These are phyloP conservation scores for Peucedramus taeniatus DNA, from an alignment of 2,113 vertebrate genomes.

Conservation along the genomic window DNA sequence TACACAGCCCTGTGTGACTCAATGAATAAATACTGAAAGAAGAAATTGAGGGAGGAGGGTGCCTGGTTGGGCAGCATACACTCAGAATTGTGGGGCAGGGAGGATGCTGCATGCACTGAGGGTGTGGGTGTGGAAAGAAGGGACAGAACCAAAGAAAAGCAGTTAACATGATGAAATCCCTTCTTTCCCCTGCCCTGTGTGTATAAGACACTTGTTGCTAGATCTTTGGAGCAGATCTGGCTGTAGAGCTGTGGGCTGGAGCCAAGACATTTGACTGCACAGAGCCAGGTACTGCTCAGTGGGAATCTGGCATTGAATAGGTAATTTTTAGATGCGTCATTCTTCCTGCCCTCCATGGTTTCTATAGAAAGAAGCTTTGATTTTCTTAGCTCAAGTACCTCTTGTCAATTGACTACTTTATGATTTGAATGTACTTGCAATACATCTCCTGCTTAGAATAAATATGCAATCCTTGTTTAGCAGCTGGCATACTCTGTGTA, in stretches of 20 bases:
- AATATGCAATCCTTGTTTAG: neutral
- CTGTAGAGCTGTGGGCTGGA: neutral
- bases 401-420: neutral
- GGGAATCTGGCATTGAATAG: neutral
- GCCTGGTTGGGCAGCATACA: neutral
- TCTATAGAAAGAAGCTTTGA: neutral
- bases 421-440: neutral
- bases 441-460: neutral
- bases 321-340: neutral
- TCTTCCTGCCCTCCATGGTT: neutral
- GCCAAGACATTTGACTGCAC: neutral
- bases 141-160: neutral
- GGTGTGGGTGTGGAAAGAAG: neutral
- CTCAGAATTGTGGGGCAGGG: neutral
- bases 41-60: neutral
- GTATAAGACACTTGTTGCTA: neutral
- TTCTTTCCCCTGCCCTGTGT: neutral
- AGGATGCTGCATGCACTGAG: neutral
- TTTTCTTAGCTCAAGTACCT: neutral
- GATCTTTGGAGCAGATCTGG: neutral
- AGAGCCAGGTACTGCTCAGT: neutral
- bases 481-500: neutral
- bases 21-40: neutral
- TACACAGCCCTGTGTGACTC: neutral
- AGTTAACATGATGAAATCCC: neutral